Evolutionary conservation across 2,797 vertebrate genomes (phyloP), one percentile per base, ranked within the genome.

Genomic region (Sylvia borin): DNA sequence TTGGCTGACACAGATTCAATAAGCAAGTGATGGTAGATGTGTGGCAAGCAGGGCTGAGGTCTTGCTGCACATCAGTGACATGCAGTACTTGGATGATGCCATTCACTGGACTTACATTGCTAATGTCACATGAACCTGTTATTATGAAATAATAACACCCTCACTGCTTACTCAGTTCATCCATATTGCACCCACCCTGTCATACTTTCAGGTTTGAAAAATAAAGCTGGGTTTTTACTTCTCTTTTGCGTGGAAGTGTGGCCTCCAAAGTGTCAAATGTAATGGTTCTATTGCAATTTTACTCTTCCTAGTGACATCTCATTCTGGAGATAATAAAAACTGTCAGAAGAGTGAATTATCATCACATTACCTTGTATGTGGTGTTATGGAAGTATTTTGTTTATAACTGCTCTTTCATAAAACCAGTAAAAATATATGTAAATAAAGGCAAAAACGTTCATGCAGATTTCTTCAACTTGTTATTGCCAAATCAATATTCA

Each of bases 201-300:
- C 31, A 25, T 21, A 5, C 26, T 76, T 66, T 1, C 14, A 32
- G 43, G 10, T 62, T 92, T 84, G 27, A 91, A 92, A 73, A 65
- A 29, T 32, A 72, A 75, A 81, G 7, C 5, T 68, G 1, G 11
- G n/a, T 31, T 51, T 43, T 7, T 0, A 7, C 70, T 81, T 77
- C n/a, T 40, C 21, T 64, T 58, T 47, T 51, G 7, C 2, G 0
- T 74, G 17, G n/a, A 66, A 62, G 3, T 2, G 1, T 68, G 77
- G 21, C 62, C 34, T 31, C 61, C 5, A 3, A 62, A 74, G 19
- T 34, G 26, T 79, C 12, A 45, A 42, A 64, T 25, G 11, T 74
- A 38, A 38, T 21, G 16, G 12, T 85, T 77, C 26, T 38, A 42
- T 57, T 36, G 16, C 17, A 58, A 0, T 85, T 90, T 74, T 82